Base-by-base conservation (phyloP, 2,113 vertebrate genomes). In the Vulpes ferrilata region DNA sequence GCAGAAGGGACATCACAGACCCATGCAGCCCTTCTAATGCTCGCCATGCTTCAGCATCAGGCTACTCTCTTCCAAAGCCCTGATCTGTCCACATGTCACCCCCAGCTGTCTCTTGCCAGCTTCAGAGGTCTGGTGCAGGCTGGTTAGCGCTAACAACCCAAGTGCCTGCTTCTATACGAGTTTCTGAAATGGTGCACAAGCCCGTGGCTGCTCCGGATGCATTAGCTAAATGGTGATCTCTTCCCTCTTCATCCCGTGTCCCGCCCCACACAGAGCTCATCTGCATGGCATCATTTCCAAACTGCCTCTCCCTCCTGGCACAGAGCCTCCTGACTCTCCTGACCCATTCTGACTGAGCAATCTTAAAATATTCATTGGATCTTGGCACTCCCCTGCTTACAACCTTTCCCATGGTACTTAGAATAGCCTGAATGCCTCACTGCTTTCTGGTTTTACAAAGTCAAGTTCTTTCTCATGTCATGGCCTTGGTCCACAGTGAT, bases 381-480 rank as follows among this genome's bases (percentile, higher is more conserved):
- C 62, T 57, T 32, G 62, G 38, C 82, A 64, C 17, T 35, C 23
- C 9, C 22, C 38, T 23, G 35, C 67, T 76, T 5, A 27, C 60
- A 57, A 23, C 30, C 13, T 20, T 60, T 73, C 71, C 64, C 8
- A 0, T n/a, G 27, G 38, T 60, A 11, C 89, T 60, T 5, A 51
- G 73, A 48, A 12, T 25, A 60, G 57, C 89, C 20, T 32, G 8
- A 51, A 88, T 1, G 10, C n/a, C 43, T 57, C 12, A 1, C 25
- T 19, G 7, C 16, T 22, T 53, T n/a, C 67, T 71, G 76, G 43
- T 74, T 92, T 76, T 64, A 67, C n/a, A 96, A 87, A 78, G 82
- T 85, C 90, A 74, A 80, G 78, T 91, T 84, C 81, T 74, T 88
- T 83, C 78, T 51, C 51, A 64, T 38, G 78, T 48, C 38, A 11